Evolutionary conservation across 1,140 invertebrate species (phyloP).

Genomic region (Drosophila pandora): DNA sequence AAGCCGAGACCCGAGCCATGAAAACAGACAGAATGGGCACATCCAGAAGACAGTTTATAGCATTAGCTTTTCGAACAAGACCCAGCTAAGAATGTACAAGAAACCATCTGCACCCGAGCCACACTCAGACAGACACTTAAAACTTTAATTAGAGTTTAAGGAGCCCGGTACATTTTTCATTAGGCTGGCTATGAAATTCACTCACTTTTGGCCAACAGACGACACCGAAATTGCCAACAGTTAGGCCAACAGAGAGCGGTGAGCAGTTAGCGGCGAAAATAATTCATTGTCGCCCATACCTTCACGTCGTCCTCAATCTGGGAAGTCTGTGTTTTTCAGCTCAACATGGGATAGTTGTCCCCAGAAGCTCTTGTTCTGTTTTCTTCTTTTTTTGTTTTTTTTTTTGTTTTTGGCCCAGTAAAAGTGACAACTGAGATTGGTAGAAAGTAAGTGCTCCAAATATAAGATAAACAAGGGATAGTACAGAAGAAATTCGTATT

Average conservation of each 20-base stretch:
- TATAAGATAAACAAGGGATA: neutral
- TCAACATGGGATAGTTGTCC: constrained; percentile 43
- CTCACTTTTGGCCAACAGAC: constrained; percentile 48
- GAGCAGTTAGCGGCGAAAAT: constrained; percentile 9
- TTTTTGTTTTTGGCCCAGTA: constrained; percentile 17
- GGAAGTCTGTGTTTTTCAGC: constrained; percentile 20
- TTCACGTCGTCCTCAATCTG: constrained; percentile 39
- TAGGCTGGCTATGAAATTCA: constrained; percentile 62
- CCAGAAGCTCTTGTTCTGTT: constrained; percentile 27
- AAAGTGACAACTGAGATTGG: constrained; percentile 14
- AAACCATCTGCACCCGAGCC: constrained; percentile 24
- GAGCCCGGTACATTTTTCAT: constrained; percentile 61
- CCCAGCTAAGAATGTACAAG: constrained; percentile 30
- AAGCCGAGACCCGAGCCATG: constrained; percentile 7
- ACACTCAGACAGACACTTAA: constrained; percentile 44
- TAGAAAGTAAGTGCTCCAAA: constrained; percentile 27
- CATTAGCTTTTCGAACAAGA: constrained; percentile 37
- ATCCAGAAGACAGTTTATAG: constrained; percentile 62
- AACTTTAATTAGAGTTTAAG: constrained; percentile 80
- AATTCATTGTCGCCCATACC: constrained; percentile 49
- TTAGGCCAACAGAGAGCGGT: constrained; percentile 10
- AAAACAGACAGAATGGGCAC: constrained; percentile 75
- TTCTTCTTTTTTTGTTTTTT: neutral
- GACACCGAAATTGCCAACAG: constrained; percentile 46
- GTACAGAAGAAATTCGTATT: neutral